A percentile compares a stretch with the other conserved stretches of the same genome.
These are phyloP conservation scores for Centropus bengalensis DNA, from an alignment of 2,113 vertebrate genomes.

Conservation along the genomic window DNA sequence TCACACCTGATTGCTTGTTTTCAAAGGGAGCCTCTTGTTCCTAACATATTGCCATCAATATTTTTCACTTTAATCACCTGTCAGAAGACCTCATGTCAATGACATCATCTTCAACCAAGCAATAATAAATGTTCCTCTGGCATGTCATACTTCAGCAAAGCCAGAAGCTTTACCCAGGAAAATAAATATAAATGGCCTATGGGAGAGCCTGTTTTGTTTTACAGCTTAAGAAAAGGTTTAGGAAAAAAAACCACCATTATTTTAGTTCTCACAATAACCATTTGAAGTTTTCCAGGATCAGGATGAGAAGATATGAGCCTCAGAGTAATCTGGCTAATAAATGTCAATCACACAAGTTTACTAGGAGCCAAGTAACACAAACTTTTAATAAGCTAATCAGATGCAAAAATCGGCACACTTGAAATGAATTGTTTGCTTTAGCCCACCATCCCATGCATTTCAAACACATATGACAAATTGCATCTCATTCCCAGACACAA, in stretches of 20 bases:
- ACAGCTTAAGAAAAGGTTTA: not conserved
- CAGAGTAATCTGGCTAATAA: not conserved
- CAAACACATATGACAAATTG: not conserved
- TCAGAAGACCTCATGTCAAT: not conserved
- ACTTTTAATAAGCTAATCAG: slow-evolving; percentile 35
- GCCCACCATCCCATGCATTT: not conserved
- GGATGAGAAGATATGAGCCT: not conserved
- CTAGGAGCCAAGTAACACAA: not conserved
- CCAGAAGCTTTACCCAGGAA: not conserved
- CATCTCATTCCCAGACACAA: not conserved
- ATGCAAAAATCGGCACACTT: not conserved
- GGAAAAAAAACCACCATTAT: not conserved
- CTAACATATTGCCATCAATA: not conserved
- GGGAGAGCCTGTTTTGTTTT: not conserved
- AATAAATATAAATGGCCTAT: not conserved
- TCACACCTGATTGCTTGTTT: not conserved
- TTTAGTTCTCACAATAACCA: slow-evolving; percentile 14
- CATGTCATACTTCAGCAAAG: not conserved
- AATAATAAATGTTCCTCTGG: not conserved
- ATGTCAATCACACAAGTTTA: not conserved
- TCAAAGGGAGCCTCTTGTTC: not conserved
- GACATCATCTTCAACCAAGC: not conserved
- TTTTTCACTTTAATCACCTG: not conserved
- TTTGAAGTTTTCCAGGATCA: slow-evolving; percentile 27
- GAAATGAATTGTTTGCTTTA: not conserved